phyloP scores from a whole-genome alignment of 2,888 invertebrate species.

The Anorthoa munda region DNA sequence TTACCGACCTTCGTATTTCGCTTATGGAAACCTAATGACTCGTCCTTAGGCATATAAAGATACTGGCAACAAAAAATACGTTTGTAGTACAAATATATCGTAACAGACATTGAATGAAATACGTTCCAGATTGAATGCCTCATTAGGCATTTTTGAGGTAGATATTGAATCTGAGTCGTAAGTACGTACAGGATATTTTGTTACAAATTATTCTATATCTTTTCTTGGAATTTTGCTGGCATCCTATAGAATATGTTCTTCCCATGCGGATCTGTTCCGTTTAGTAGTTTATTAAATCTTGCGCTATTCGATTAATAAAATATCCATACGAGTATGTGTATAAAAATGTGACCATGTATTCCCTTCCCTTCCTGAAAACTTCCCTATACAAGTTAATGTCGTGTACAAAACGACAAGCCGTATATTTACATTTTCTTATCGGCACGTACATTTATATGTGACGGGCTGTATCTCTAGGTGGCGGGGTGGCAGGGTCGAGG shows the following conservation, averaged over 20 bases:
- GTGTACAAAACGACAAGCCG: slow-evolving; percentile 57
- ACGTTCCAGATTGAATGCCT: slow-evolving; percentile 39
- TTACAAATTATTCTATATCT: slow-evolving; percentile 19
- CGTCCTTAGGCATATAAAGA: slow-evolving; percentile 26
- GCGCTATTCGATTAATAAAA: neutral
- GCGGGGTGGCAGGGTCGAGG: slow-evolving; percentile 69
- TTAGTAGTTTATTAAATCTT: neutral
- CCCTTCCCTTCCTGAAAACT: slow-evolving; percentile 2
- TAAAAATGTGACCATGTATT: slow-evolving; percentile 10
- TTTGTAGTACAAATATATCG: slow-evolving; percentile 35
- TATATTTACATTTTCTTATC: slow-evolving; percentile 79
- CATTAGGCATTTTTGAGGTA: slow-evolving; percentile 40
- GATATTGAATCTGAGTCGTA: slow-evolving; percentile 34
- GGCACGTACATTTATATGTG: slow-evolving; percentile 80
- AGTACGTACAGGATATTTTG: neutral
- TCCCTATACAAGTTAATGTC: slow-evolving; percentile 47
- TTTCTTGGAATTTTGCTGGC: slow-evolving; percentile 12
- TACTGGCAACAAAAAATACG: slow-evolving; percentile 24
- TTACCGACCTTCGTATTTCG: slow-evolving; percentile 58
- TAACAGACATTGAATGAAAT: slow-evolving; percentile 36
- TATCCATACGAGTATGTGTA: neutral
- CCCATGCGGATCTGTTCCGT: neutral
- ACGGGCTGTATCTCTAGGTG: slow-evolving; percentile 65
- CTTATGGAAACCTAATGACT: slow-evolving; percentile 69
- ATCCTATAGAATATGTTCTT: neutral